phyloP scores from a whole-genome alignment of 2,888 invertebrate species.

The Leucania comma region DNA sequence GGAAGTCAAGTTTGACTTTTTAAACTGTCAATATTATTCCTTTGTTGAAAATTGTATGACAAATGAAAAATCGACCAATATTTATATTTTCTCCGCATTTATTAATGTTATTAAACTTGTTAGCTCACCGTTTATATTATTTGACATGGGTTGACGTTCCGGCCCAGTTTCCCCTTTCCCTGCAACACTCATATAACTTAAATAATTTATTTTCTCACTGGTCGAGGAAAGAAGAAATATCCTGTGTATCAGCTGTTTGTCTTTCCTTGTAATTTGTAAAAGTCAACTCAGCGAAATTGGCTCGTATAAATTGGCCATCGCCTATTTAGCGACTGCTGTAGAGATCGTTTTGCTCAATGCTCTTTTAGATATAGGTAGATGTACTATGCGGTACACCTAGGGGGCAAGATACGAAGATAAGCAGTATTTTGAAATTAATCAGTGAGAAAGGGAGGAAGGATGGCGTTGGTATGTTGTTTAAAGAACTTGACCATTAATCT shows the following conservation, averaged over 20 bases:
- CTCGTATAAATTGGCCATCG: conserved; percentile 42
- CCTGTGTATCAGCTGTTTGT: conserved; percentile 57
- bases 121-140: conserved; percentile 63
- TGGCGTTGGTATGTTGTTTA: not conserved
- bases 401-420: not conserved
- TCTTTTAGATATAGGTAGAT: not conserved
- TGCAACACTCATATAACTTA: conserved; percentile 52
- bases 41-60: not conserved
- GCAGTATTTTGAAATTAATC: not conserved
- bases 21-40: not conserved
- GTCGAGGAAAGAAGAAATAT: conserved; percentile 39
- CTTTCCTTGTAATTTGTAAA: conserved; percentile 58
- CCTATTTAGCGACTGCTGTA: conserved; percentile 39
- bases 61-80: conserved; percentile 13
- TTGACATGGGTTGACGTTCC: conserved; percentile 71
- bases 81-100: conserved; percentile 37
- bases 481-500: not conserved
- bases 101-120: conserved; percentile 65
- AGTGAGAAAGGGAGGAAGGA: too few relatives aligned
- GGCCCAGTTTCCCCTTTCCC: conserved; percentile 44
- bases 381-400: not conserved
- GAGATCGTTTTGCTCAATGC: conserved; percentile 15
- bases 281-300: conserved; percentile 60
- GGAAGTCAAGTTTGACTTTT: too few relatives aligned
- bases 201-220: conserved; percentile 57